Percentiles rank a stretch among this genome's conserved stretches.
phyloP scores from a whole-genome alignment of 2,797 vertebrate species.

The Lacerta agilis region DNA sequence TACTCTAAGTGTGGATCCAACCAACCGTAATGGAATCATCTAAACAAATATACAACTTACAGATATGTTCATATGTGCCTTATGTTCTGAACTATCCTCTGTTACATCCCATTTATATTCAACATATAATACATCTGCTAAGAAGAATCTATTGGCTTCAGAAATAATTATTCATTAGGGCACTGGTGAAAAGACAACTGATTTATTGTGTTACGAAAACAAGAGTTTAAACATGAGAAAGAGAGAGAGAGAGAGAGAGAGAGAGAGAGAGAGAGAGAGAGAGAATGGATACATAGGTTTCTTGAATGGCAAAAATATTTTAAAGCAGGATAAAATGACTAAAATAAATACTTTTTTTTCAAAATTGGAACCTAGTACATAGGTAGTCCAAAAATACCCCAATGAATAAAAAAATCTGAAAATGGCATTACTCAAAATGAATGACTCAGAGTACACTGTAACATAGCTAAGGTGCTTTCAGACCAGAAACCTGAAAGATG shows the following conservation, averaged over 20 bases:
- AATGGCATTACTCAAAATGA: not conserved
- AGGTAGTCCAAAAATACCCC: too few species aligned
- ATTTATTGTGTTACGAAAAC: too few species aligned
- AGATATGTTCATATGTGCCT: not conserved
- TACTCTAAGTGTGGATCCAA: too few species aligned
- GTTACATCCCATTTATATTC: not conserved
- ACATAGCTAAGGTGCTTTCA: not conserved
- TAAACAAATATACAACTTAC: not conserved
- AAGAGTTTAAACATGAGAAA: too few species aligned
- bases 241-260: too few species aligned
- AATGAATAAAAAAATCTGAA: not conserved
- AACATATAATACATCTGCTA: not conserved
- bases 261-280: too few species aligned
- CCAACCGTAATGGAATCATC: not conserved
- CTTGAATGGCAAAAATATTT: not conserved
- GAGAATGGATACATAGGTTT: too few species aligned
- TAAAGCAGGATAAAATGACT: not conserved
- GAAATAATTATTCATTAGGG: not conserved
- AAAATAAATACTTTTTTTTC: not conserved
- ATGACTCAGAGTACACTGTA: not conserved
- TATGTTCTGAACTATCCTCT: not conserved
- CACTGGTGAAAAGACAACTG: too few species aligned
- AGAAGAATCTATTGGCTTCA: not conserved
- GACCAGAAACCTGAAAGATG: not conserved
- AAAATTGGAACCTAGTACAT: not conserved